phyloP scores from a whole-genome alignment of 2,888 invertebrate species.

The Ophion costatus region DNA sequence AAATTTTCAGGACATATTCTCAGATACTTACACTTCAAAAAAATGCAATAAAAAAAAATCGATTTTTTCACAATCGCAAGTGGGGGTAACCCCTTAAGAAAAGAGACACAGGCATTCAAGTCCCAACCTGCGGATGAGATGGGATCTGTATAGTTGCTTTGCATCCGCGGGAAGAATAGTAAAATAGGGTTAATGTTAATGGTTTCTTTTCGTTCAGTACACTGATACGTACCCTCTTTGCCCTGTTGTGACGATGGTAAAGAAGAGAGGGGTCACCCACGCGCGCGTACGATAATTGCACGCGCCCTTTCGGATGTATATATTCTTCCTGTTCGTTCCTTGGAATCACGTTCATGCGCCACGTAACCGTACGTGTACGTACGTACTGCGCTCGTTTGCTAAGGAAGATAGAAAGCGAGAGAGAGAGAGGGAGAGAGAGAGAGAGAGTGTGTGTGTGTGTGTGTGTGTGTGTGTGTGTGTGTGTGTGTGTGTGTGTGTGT shows the following conservation, averaged over 20 bases:
- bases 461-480: no score
- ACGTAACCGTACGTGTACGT: slow-evolving; percentile 63
- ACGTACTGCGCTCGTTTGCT: slow-evolving; percentile 66
- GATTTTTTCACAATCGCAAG: no score
- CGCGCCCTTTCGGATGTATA: slow-evolving; percentile 70
- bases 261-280: slow-evolving; percentile 81
- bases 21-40: no score
- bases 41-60: no score
- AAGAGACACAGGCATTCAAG: neutral
- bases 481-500: no score
- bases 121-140: neutral
- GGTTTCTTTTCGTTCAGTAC: slow-evolving; percentile 23
- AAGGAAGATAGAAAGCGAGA: slow-evolving; percentile 65
- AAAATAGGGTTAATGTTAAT: slow-evolving; percentile 11
- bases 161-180: slow-evolving; percentile 16
- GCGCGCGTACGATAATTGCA: slow-evolving; percentile 83
- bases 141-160: neutral
- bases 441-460: no score
- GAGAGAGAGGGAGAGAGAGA: slow-evolving; percentile 17
- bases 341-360: slow-evolving; percentile 61
- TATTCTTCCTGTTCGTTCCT: slow-evolving; percentile 64
- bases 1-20: no score
- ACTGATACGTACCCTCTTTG: slow-evolving; percentile 48
- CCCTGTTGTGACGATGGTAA: slow-evolving; percentile 39
- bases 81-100: no score